A percentile compares a stretch with the other conserved stretches of the same genome.
Evolutionary conservation across 2,888 invertebrate species (phyloP).

Genomic region (Mythimna lalbum): DNA sequence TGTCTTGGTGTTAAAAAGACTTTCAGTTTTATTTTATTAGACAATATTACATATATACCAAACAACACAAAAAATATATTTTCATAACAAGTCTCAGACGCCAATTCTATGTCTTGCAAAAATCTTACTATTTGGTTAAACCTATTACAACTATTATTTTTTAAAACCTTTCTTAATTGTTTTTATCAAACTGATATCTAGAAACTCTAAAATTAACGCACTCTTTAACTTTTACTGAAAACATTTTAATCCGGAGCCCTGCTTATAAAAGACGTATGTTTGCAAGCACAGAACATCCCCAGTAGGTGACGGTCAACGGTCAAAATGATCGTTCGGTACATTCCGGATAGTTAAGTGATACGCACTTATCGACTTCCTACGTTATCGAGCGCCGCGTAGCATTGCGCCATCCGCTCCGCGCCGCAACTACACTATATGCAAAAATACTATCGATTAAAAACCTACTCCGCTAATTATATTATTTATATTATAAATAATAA

Average conservation of each 20-base stretch:
- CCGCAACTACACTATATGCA: constrained; percentile 59
- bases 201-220: constrained; percentile 5
- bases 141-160: no score
- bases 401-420: constrained; percentile 75
- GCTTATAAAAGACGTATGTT: background rate
- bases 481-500: background rate
- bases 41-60: background rate
- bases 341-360: constrained; percentile 68
- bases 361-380: constrained; percentile 83
- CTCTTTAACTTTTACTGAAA: background rate
- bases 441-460: constrained; percentile 47
- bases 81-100: background rate
- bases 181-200: constrained; percentile 1
- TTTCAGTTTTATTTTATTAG: background rate
- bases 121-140: background rate
- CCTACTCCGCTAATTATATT: constrained; percentile 19
- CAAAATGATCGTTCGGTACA: constrained; percentile 64
- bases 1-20: background rate
- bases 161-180: background rate
- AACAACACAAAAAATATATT: background rate
- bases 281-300: constrained; percentile 10
- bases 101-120: background rate
- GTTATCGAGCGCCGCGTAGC: constrained; percentile 73
- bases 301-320: constrained; percentile 63
- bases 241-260: background rate